Conservation (phyloP, 2,797 vertebrate species). For the Sebastes vulpes region DNA sequence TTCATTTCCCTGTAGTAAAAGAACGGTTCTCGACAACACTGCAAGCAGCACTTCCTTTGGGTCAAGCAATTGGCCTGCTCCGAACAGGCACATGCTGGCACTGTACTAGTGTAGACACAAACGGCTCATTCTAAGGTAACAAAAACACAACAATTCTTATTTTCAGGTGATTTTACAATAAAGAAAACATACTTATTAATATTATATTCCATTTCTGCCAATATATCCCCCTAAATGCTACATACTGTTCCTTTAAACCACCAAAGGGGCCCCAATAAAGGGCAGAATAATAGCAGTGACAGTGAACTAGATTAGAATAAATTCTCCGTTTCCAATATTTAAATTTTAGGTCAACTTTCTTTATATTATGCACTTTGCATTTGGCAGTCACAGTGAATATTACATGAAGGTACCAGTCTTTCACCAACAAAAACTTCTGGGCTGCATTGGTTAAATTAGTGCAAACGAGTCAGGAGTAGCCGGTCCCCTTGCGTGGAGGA, state of each 20-base stretch:
- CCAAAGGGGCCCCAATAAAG: not conserved
- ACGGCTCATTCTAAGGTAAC: not conserved
- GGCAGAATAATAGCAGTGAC: not conserved
- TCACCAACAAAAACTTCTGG: not conserved
- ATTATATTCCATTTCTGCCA: not conserved
- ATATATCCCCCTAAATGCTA: not conserved
- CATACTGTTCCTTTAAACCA: not conserved
- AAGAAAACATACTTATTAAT: not conserved
- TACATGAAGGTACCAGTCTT: not conserved
- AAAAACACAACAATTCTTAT: not conserved
- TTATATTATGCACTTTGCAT: not conserved
- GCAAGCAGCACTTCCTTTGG: too few relatives aligned
- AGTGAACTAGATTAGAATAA: not conserved
- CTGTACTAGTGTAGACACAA: not conserved
- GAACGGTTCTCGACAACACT: too few relatives aligned
- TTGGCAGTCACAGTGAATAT: not conserved
- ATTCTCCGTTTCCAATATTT: not conserved
- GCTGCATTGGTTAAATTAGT: slow-evolving; percentile 3
- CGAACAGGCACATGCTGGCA: not conserved
- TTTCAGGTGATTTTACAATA: not conserved
- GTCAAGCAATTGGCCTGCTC: too few relatives aligned
- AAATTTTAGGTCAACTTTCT: not conserved
- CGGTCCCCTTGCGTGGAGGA: slow-evolving; percentile 13
- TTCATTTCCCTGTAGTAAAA: too few relatives aligned
- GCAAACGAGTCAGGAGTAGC: slow-evolving; percentile 15